Base-by-base conservation (phyloP, 2,113 vertebrate species). In the Neotragus moschatus region DNA sequence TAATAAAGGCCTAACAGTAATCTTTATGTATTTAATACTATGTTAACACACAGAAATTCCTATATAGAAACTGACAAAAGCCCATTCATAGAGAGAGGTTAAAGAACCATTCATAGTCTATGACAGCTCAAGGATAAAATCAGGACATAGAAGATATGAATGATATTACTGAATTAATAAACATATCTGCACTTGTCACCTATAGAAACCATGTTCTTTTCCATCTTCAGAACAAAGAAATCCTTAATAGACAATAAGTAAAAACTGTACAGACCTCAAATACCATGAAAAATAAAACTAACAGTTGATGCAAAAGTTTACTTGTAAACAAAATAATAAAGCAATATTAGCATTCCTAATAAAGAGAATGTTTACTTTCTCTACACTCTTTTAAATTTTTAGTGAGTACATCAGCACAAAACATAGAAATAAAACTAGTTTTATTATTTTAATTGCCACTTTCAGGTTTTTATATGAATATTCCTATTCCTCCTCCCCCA, bases 141-240 rank as follows among this genome's bases (percentile, higher is more conserved):
- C 8, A 55, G 60, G 87, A 21, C 79, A 63, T 0, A 94, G 63
- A 88, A 19, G 12, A 45, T 51, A 9, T 88, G 95, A 88, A 85
- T 95, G 73, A 2, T 63, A 92, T 53, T 53, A 92, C 61, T 75
- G 23, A 86, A 53, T 81, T 95, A 84, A 80, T 79, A 88, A 87
- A 85, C 26, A 53, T 15, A 16, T 87, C 25, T 77, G 28, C 51
- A 70, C 25, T 70, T 97, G 49, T 79, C 86, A 90, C 61, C 30
- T 56, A 47, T 17, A 84, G 84, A 90, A 92, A 94, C 7, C 16
- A 94, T 10, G 21, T 9, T 87, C 47, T 66, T 91, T 86, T 73
- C 26, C 94, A 94, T 56, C 19, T 81, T 60, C 13, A 47, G 43
- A 30, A 93, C 97, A 91, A 60, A 92, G 81, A 92, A 92, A 94